These are phyloP conservation scores for Pseudorhiza aurosa DNA, from an alignment of 30 jellyfish, hydroid and myxozoan species.

Conservation along the genomic window DNA sequence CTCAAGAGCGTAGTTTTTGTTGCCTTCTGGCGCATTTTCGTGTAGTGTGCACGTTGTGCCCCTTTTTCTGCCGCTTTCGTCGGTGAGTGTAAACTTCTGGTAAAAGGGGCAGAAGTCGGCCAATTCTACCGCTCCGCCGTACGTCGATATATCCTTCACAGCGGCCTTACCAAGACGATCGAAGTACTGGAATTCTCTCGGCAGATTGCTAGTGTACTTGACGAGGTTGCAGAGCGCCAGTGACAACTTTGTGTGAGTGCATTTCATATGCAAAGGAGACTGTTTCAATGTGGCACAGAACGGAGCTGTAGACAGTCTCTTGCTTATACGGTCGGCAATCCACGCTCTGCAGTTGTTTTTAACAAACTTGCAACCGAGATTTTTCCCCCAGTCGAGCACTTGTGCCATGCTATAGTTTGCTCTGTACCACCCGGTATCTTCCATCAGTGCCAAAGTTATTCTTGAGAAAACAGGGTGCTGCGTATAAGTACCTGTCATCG, in stretches of 20 bases:
- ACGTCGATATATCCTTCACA: conserved; percentile 82
- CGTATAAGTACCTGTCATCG: conserved; percentile 96
- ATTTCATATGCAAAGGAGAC: conserved; percentile 93
- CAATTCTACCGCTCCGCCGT: conserved; percentile 96
- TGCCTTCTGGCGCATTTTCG: conserved; percentile 72
- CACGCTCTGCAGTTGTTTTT: conserved; percentile 95
- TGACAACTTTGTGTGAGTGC: conserved; percentile 91
- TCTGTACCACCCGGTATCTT: conserved; percentile 96
- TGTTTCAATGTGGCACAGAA: conserved; percentile 94
- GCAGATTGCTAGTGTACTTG: conserved; percentile 74
- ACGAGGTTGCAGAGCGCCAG: conserved; percentile 88
- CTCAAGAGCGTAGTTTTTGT: conserved; percentile 85
- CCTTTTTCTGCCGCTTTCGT: conserved; percentile 89
- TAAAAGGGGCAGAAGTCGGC: conserved; percentile 96
- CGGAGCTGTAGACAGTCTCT: conserved; percentile 82
- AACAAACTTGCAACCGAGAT: conserved; percentile 87
- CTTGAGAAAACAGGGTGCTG: conserved; percentile 95
- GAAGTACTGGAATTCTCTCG: conserved; percentile 81
- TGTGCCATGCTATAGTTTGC: conserved; percentile 94
- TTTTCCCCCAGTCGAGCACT: conserved; percentile 89
- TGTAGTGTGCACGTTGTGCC: conserved; percentile 91
- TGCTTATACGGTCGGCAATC: conserved; percentile 86
- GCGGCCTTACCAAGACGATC: conserved; percentile 86
- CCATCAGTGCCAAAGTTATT: conserved; percentile 90
- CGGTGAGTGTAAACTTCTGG: conserved; percentile 89